phyloP scores from a whole-genome alignment of 2,113 vertebrate genomes.

The Stomatorhinus ivindoensis region DNA sequence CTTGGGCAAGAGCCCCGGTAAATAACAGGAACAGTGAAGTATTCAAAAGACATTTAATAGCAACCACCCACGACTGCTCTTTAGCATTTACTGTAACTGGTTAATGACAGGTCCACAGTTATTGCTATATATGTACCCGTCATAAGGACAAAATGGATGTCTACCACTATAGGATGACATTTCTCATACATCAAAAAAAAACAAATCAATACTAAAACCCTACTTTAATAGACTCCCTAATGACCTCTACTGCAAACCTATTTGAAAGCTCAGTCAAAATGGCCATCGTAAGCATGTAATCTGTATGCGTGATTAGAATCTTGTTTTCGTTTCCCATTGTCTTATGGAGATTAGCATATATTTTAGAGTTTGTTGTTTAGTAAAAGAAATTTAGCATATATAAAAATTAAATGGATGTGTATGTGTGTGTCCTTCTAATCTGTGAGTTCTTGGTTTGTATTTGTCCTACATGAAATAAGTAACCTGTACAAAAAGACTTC shows the following conservation, averaged over 20 bases:
- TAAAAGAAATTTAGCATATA: constrained; percentile 24
- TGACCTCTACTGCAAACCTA: neutral
- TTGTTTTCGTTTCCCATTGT: neutral
- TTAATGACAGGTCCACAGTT: neutral
- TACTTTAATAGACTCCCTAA: neutral
- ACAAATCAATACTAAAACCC: neutral
- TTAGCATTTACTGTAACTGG: neutral
- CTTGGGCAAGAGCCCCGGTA: neutral
- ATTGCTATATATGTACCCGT: neutral
- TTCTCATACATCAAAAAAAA: neutral
- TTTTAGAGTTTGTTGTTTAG: constrained; percentile 21
- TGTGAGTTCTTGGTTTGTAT: constrained; percentile 31
- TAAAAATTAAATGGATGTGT: constrained; percentile 29
- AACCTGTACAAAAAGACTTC: constrained; percentile 19
- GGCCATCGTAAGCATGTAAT: neutral
- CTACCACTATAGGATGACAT: neutral
- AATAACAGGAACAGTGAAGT: neutral
- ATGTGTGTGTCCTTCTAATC: constrained; percentile 34
- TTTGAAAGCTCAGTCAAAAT: neutral
- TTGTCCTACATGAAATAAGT: constrained; percentile 24
- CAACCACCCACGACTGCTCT: neutral
- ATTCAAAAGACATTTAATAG: constrained; percentile 2
- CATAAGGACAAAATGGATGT: neutral
- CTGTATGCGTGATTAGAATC: neutral
- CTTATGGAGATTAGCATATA: constrained; percentile 20